phyloP scores from a whole-genome alignment of 2,113 vertebrate genomes.

The Tyrannus savana region DNA sequence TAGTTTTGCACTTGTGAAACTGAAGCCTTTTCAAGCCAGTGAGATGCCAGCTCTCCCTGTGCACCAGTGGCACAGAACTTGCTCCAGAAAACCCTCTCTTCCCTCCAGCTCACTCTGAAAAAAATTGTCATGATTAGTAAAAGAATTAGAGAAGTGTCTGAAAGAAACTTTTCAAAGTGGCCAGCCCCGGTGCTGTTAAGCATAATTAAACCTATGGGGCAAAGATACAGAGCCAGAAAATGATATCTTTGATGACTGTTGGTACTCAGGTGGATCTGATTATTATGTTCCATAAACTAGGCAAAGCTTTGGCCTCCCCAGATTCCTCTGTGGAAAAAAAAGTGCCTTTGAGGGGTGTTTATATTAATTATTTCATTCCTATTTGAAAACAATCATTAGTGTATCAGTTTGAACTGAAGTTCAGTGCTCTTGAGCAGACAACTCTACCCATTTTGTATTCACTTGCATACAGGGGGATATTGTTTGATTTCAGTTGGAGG shows the following conservation, averaged over 20 bases:
- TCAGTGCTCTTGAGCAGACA: background rate
- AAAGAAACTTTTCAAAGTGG: background rate
- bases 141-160: background rate
- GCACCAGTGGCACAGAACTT: background rate
- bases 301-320: background rate
- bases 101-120: background rate
- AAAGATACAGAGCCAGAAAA: background rate
- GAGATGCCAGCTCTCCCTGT: background rate
- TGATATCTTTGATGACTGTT: background rate
- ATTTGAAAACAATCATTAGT: background rate
- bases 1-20: background rate
- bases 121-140: background rate
- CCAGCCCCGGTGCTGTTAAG: background rate
- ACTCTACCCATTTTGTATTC: background rate
- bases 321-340: background rate
- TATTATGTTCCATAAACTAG: background rate
- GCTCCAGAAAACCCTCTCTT: background rate
- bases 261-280: background rate
- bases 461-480: background rate
- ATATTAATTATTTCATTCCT: background rate
- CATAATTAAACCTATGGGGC: background rate
- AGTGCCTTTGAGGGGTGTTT: background rate
- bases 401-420: background rate
- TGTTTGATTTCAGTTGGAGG: background rate
- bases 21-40: background rate